Conservation (phyloP, 1,140 invertebrate genomes). For the Daktulosphaira vitifoliae region DNA sequence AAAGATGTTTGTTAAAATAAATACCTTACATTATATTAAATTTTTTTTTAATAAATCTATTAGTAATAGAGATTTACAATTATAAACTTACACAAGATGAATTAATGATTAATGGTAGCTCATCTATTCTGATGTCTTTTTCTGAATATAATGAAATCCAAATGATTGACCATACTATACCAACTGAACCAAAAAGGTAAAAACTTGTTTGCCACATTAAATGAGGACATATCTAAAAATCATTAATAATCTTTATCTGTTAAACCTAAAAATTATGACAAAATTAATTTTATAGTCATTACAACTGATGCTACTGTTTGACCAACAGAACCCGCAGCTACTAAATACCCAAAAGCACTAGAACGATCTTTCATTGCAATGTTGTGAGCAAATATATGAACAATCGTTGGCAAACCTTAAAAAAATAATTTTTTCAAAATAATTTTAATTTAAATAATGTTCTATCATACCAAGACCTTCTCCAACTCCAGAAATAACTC, state of each 20-base stretch:
- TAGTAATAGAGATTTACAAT: too few species aligned
- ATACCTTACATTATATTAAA: too few species aligned
- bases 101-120: slow-evolving; percentile 53
- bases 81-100: slow-evolving; percentile 50
- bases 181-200: slow-evolving; percentile 61
- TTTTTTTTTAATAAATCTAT: too few species aligned
- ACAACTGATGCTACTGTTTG: slow-evolving; percentile 68
- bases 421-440: background rate
- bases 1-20: too few species aligned
- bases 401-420: slow-evolving; percentile 66
- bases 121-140: slow-evolving; percentile 49
- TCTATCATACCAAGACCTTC: slow-evolving; percentile 59
- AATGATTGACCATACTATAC: slow-evolving; percentile 59
- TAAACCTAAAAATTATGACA: background rate
- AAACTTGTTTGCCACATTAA: slow-evolving; percentile 62
- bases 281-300: slow-evolving; percentile 38
- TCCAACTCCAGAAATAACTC: slow-evolving; percentile 62
- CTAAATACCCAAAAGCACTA: slow-evolving; percentile 64
- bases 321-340: slow-evolving; percentile 64
- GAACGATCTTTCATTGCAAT: slow-evolving; percentile 67
- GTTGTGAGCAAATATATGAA: slow-evolving; percentile 67
- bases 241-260: background rate
- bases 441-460: background rate
- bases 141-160: slow-evolving; percentile 59
- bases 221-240: slow-evolving; percentile 51